Evolutionary conservation across 1,140 invertebrate species (phyloP).

Genomic region (Apis laboriosa): DNA sequence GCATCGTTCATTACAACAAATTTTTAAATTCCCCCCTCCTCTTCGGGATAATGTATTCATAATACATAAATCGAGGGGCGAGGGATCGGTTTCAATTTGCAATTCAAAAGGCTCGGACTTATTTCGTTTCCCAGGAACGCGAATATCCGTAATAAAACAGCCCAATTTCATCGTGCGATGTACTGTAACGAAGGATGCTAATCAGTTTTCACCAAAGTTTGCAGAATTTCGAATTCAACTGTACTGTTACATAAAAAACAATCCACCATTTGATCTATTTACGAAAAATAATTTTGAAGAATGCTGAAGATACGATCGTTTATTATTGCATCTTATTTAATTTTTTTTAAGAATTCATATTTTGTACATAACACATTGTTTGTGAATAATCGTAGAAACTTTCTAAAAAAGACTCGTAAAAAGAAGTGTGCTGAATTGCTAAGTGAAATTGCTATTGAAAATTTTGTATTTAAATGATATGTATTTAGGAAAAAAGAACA

Average conservation of each 20-base stretch:
- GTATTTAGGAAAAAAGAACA: no score
- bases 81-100: conserved; percentile 6
- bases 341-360: neutral
- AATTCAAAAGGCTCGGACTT: conserved; percentile 3
- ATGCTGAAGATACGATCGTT: neutral
- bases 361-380: no score
- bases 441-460: no score
- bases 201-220: conserved; percentile 30
- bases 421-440: no score
- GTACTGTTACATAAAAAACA: neutral
- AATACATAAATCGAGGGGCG: neutral
- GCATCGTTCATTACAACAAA: neutral
- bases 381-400: no score
- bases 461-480: no score
- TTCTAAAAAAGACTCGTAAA: no score
- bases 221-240: neutral
- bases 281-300: neutral
- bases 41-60: neutral
- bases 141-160: neutral
- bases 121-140: conserved; percentile 1
- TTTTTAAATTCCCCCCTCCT: neutral
- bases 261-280: no score
- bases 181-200: conserved; percentile 28
- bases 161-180: conserved; percentile 2
- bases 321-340: neutral